Evolutionary conservation across 1,140 invertebrate genomes (phyloP).

Genomic region (Papilio polyxenes): DNA sequence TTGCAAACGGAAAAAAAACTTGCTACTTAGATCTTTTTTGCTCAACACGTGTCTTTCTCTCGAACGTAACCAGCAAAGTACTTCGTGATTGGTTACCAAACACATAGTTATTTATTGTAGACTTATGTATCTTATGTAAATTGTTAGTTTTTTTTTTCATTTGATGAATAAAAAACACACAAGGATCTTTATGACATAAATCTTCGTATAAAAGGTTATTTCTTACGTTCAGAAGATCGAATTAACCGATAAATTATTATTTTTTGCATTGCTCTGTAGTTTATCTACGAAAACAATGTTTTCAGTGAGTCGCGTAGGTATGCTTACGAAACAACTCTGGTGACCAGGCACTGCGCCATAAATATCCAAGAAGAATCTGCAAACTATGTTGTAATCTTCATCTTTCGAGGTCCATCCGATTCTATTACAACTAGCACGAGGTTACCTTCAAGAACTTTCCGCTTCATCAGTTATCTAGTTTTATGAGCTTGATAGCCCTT

Average conservation of each 20-base stretch:
- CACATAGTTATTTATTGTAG: neutral
- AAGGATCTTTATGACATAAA: neutral
- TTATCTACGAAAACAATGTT: too few relatives aligned
- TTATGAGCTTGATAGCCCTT: slow-evolving; percentile 6
- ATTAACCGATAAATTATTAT: too few relatives aligned
- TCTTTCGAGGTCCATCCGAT: neutral
- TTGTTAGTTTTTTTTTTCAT: neutral
- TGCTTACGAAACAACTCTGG: neutral
- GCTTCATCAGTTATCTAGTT: slow-evolving; percentile 19
- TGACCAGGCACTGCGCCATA: neutral
- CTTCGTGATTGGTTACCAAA: neutral
- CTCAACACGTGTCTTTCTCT: slow-evolving; percentile 23
- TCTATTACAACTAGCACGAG: slow-evolving; percentile 1
- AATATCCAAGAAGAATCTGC: neutral
- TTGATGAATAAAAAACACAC: neutral
- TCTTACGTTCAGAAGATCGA: neutral
- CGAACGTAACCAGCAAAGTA: neutral
- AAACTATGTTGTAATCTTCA: neutral
- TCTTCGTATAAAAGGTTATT: neutral
- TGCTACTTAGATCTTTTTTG: neutral
- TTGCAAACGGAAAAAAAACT: slow-evolving; percentile 6
- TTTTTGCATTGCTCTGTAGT: too few relatives aligned
- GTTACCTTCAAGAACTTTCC: slow-evolving; percentile 14
- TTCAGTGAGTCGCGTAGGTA: too few relatives aligned
- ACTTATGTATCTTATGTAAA: neutral